A percentile compares a stretch with the other conserved stretches of the same genome.
Evolutionary conservation across 2,888 invertebrate genomes (phyloP).

Genomic region (Perithous albicinctus): DNA sequence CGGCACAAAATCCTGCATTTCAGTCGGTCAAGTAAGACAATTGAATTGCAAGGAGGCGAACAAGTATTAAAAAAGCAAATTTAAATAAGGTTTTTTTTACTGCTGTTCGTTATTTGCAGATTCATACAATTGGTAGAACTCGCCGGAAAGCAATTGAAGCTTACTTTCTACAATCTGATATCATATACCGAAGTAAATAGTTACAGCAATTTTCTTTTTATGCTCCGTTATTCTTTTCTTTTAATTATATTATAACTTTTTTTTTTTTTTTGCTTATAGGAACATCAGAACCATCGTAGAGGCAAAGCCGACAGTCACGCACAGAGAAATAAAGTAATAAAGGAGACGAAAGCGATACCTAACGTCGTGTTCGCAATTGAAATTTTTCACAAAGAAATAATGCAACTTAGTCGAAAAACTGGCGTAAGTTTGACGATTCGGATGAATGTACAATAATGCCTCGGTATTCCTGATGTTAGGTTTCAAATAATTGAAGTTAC

Average conservation of each 20-base stretch:
- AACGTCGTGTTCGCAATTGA: conserved; percentile 89
- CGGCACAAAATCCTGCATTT: conserved; percentile 85
- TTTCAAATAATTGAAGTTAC: background rate
- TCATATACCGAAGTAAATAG: conserved; percentile 86
- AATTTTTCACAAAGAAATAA: conserved; percentile 87
- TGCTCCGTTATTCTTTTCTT: background rate
- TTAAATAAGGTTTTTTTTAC: background rate
- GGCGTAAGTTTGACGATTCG: conserved; percentile 84
- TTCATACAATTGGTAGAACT: conserved; percentile 83
- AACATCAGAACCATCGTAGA: conserved; percentile 78
- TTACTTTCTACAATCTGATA: conserved; percentile 87
- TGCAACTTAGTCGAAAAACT: conserved; percentile 87
- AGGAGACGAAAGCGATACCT: conserved; percentile 88
- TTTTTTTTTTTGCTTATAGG: conserved; percentile 64
- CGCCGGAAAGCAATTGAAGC: conserved; percentile 87
- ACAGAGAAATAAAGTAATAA: conserved; percentile 86
- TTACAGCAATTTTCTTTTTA: background rate
- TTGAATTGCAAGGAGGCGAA: conserved; percentile 18
- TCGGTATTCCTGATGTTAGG: background rate
- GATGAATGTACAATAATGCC: background rate
- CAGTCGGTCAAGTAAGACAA: conserved; percentile 85
- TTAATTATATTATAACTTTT: background rate
- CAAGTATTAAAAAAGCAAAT: background rate
- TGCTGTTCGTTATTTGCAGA: conserved; percentile 60
- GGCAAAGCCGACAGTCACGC: conserved; percentile 83